These are phyloP conservation scores for Pachypeltis micranthus DNA, from an alignment of 1,140 invertebrate genomes.

Conservation along the genomic window DNA sequence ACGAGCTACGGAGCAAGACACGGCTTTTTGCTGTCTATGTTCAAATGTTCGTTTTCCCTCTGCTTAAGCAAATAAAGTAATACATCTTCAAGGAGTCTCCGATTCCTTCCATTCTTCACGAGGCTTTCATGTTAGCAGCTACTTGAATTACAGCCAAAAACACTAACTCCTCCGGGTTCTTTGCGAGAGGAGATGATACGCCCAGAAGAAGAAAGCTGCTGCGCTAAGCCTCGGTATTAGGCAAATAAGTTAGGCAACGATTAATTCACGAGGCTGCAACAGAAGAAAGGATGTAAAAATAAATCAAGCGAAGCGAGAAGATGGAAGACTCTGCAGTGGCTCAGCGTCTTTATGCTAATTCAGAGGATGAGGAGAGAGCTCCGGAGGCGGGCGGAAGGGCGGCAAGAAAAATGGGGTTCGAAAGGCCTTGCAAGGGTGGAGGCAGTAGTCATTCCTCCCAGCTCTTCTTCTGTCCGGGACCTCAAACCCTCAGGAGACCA, in stretches of 20 bases:
- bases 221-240: not conserved
- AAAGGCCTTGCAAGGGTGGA: not conserved
- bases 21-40: too few relatives aligned
- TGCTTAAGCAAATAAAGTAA: conserved; percentile 2
- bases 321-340: not conserved
- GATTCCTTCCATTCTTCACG: too few relatives aligned
- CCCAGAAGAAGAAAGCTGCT: not conserved
- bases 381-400: not conserved
- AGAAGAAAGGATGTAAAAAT: conserved; percentile 8
- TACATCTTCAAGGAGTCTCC: not conserved
- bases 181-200: not conserved
- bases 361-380: not conserved
- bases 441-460: too few relatives aligned
- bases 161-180: not conserved
- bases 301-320: conserved; percentile 3
- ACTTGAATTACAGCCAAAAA: not conserved
- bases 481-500: not conserved
- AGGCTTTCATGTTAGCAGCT: too few relatives aligned
- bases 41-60: too few relatives aligned
- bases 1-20: too few relatives aligned
- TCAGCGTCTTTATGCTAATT: conserved; percentile 2
- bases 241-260: conserved; percentile 8
- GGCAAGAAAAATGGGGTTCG: not conserved
- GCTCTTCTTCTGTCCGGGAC: too few relatives aligned
- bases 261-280: conserved; percentile 1